Evolutionary conservation across 2,797 vertebrate species (phyloP), one percentile per base, ranked within the genome.

Genomic region (Moxostoma hubbsi): DNA sequence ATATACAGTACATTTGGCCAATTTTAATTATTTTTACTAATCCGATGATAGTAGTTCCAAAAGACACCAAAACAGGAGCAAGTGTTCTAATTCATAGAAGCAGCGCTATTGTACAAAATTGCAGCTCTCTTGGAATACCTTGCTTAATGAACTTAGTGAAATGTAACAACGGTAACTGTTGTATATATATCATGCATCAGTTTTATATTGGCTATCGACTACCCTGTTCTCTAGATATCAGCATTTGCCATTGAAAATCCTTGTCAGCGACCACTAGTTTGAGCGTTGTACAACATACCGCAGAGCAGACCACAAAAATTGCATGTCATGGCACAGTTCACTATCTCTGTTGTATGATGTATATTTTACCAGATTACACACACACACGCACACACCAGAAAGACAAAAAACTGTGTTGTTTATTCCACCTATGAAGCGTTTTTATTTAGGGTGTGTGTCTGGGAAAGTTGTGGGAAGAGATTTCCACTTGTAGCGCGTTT

Each of bases 401-500:
- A 43, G 5, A 15, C 5, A 24, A 53, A 46, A 36, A 9, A 47
- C 74, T n/a, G 70, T 57, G 57, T 58, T 1, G 59, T 50, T 77
- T 68, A 36, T 51, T 68, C 54, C 8, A 5, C 18, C 16, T 46
- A 49, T 67, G 11, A 66, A 49, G 66, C 3, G 43, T 47, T 77
- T 77, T 47, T 43, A 59, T 68, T 10, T 51, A 16, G 75, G 46
- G 54, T 77, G 54, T 77, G 51, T 76, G 53, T 69, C 57, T 77
- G 75, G 69, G 75, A 70, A 77, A 77, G 66, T 69, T 77, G 66
- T 77, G 75, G 49, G 75, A 77, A 61, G 57, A 54, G 55, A 77
- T 53, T 67, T 61, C n/a, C 75, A 77, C 65, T 69, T 77, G 57
- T 68, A 53, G 75, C 24, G 10, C 47, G 11, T 53, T 69, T 62